Evolutionary conservation across 2,797 vertebrate genomes (phyloP), one percentile per base, ranked within the genome.

Genomic region (Acropternis orthonyx): DNA sequence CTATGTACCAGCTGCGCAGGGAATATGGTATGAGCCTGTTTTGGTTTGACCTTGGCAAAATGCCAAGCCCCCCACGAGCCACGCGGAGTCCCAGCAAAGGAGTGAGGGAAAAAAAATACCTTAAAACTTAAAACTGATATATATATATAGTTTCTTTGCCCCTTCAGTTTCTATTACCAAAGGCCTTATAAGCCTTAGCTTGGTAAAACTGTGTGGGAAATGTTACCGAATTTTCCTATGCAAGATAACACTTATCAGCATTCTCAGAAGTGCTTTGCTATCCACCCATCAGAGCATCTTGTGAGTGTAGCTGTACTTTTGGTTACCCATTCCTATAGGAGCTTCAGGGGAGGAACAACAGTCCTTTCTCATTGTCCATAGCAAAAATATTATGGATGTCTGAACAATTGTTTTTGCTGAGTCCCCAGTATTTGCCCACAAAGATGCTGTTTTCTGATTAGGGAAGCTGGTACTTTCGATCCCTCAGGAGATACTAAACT

Each of bases 11-110:
- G 93, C 97, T 95, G 91, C 96, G 84, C 82, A 93, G 78, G 92
- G 82, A 97, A 97, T 88, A 93, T 85, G 95, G 97, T 89, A 95
- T 95, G 87, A 93, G 91, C 78, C n/a, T n/a, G n/a, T n/a, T n/a
- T n/a, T n/a, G n/a, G n/a, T n/a, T n/a, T n/a, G n/a, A n/a, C n/a
- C n/a, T n/a, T n/a, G n/a, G n/a, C n/a, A n/a, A n/a, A n/a, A n/a
- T n/a, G n/a, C n/a, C n/a, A n/a, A n/a, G n/a, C n/a, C n/a, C n/a
- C n/a, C n/a, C n/a, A n/a, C n/a, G n/a, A n/a, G n/a, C n/a, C n/a
- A n/a, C n/a, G n/a, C n/a, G n/a, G n/a, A n/a, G n/a, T n/a, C n/a
- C n/a, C n/a, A n/a, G n/a, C n/a, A n/a, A n/a, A n/a, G n/a, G n/a
- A n/a, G n/a, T n/a, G n/a, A n/a, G n/a, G n/a, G n/a, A n/a, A n/a